Evolutionary conservation across 2,797 vertebrate genomes (phyloP).

Genomic region (Syncerus caffer): DNA sequence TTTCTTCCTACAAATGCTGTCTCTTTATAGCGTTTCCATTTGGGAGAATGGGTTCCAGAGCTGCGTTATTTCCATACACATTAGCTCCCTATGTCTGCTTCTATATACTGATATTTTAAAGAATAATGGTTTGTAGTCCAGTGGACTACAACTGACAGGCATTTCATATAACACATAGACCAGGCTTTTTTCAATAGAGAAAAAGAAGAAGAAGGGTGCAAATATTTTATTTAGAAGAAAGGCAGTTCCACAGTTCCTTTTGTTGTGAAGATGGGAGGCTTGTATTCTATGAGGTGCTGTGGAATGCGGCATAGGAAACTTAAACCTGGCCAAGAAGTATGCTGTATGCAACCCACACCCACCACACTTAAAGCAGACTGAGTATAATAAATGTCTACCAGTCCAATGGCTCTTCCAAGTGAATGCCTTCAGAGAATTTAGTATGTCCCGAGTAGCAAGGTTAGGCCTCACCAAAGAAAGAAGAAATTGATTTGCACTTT

Average conservation of each 20-base stretch:
- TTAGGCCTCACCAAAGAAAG: conserved; percentile 76
- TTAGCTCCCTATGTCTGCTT: conserved; percentile 53
- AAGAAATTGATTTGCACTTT: conserved; percentile 71
- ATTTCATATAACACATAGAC: conserved; percentile 58
- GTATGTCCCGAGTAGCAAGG: conserved; percentile 64
- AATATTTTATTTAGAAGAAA: conserved; percentile 55
- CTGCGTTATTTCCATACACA: conserved; percentile 34
- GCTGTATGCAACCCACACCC: conserved; percentile 34
- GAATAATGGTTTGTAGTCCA: conserved; percentile 42
- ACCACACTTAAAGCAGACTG: not conserved
- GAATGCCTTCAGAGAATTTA: conserved; percentile 56
- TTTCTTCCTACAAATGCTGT: not conserved
- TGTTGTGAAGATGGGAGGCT: not conserved
- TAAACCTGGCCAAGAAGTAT: not conserved
- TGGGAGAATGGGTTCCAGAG: conserved; percentile 57
- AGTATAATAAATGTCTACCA: not conserved
- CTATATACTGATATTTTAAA: conserved; percentile 47
- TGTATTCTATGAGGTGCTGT: conserved; percentile 56
- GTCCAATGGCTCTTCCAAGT: not conserved
- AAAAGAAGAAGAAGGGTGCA: conserved; percentile 34
- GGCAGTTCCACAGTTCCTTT: conserved; percentile 58
- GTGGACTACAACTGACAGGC: conserved; percentile 10
- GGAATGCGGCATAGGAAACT: conserved; percentile 50
- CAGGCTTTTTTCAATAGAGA: conserved; percentile 58
- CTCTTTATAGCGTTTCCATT: not conserved